phyloP scores from a whole-genome alignment of 2,888 invertebrate genomes.

The Agrypnus murinus region DNA sequence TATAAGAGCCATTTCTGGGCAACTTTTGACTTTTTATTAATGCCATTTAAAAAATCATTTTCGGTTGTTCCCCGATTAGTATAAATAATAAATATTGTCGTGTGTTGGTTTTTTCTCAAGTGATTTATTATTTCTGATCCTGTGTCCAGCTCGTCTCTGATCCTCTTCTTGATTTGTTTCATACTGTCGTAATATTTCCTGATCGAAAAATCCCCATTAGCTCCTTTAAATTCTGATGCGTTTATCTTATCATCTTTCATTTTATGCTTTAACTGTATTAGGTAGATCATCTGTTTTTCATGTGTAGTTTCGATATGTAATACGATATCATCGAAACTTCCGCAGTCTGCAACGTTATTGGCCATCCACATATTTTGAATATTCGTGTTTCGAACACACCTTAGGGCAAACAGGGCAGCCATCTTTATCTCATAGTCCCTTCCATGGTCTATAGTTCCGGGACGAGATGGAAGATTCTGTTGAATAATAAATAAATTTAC shows the following conservation, averaged over 20 bases:
- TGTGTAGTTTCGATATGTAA: too few species aligned
- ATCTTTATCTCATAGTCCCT: too few species aligned
- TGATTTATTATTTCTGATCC: neutral
- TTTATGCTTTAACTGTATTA: slow-evolving; percentile 26
- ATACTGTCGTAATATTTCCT: slow-evolving; percentile 10
- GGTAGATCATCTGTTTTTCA: too few species aligned
- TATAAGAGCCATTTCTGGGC: neutral
- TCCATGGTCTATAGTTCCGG: too few species aligned
- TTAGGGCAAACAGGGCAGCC: too few species aligned
- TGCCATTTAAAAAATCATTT: neutral
- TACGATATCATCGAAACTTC: too few species aligned
- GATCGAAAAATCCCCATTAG: slow-evolving; percentile 7
- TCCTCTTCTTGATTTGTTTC: neutral
- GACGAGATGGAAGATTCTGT: too few species aligned
- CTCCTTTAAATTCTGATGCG: slow-evolving; percentile 6
- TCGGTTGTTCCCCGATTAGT: slow-evolving; percentile 18
- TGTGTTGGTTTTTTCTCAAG: neutral
- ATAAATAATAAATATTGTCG: slow-evolving; percentile 15
- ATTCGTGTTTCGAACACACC: too few species aligned
- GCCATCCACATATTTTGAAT: too few species aligned
- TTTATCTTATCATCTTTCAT: neutral
- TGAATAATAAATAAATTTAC: too few species aligned
- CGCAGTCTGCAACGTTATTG: too few species aligned
- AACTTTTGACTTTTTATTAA: neutral
- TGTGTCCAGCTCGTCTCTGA: neutral